Conservation (phyloP, 2,888 invertebrate genomes). For the Biston betularia region DNA sequence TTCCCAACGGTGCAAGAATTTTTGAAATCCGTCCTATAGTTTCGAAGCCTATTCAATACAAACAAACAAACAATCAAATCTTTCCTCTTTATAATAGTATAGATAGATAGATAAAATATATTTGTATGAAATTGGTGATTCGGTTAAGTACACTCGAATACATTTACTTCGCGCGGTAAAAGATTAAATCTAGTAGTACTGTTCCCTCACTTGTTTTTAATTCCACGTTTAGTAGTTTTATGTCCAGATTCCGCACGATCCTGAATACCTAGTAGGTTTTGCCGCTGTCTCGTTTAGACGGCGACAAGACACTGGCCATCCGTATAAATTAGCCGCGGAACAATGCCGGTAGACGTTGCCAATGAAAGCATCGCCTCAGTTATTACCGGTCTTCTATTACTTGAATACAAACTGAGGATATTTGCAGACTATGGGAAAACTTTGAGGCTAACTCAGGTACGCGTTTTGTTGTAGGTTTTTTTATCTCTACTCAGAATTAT, state of each 20-base stretch:
- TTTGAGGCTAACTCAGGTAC: not conserved
- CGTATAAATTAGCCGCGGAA: slow-evolving; percentile 80
- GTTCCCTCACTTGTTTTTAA: slow-evolving; percentile 35
- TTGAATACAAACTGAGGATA: slow-evolving; percentile 2
- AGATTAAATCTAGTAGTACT: not conserved
- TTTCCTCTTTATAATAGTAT: too few relatives aligned
- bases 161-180: too few relatives aligned
- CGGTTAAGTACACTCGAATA: too few relatives aligned
- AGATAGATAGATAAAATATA: too few relatives aligned
- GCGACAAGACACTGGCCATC: slow-evolving; percentile 52
- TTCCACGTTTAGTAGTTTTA: slow-evolving; percentile 37
- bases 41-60: too few relatives aligned
- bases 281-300: slow-evolving; percentile 35
- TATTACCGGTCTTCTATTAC: slow-evolving; percentile 29
- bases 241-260: slow-evolving; percentile 34
- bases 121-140: too few relatives aligned
- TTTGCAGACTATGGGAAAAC: not conserved
- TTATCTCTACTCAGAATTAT: not conserved
- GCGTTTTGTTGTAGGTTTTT: not conserved
- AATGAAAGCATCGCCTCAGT: slow-evolving; percentile 58
- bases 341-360: slow-evolving; percentile 72
- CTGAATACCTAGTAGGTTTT: slow-evolving; percentile 28
- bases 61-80: too few relatives aligned
- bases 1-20: too few relatives aligned
- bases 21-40: too few relatives aligned